Percentiles rank a stretch among this genome's conserved stretches.
phyloP scores from a whole-genome alignment of 2,113 vertebrate genomes.

The Ailurus styani region DNA sequence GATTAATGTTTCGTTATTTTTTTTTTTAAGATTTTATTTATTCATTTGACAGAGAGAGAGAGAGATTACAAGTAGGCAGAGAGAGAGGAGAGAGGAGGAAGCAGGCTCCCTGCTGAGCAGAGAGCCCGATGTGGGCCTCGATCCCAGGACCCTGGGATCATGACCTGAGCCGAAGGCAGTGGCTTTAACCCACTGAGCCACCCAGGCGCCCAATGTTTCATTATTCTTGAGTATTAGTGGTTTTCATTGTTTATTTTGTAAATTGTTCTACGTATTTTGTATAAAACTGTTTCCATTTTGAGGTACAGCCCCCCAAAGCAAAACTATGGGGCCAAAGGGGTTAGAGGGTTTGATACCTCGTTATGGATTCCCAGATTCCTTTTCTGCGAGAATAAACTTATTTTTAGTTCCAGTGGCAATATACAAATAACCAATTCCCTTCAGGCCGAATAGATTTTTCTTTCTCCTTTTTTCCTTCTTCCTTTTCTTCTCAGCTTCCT shows the following conservation, averaged over 20 bases:
- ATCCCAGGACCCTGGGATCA: too few relatives aligned
- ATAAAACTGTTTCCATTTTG: neutral
- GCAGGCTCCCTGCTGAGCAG: too few relatives aligned
- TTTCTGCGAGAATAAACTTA: neutral
- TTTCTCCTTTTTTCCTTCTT: neutral
- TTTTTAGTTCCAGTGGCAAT: neutral
- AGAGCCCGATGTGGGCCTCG: too few relatives aligned
- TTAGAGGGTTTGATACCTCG: neutral
- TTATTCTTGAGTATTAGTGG: neutral
- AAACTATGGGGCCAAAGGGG: neutral
- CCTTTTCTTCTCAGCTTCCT: neutral
- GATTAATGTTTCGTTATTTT: neutral
- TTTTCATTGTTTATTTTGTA: neutral
- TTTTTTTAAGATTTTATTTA: too few relatives aligned
- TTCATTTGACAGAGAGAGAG: too few relatives aligned
- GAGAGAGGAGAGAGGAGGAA: too few relatives aligned
- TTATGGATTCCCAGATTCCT: neutral
- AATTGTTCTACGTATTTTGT: neutral
- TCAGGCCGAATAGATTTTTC: neutral
- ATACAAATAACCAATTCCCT: neutral
- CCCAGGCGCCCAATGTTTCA: too few relatives aligned
- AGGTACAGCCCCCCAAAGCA: neutral
- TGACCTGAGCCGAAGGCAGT: too few relatives aligned
- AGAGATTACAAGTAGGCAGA: too few relatives aligned
- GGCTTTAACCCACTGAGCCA: too few relatives aligned